Percentiles rank a stretch among this genome's conserved stretches.
These are phyloP conservation scores for Beroe forskalii DNA, from an alignment of 37 sponge, comb jelly and placozoan genomes.

Conservation along the genomic window DNA sequence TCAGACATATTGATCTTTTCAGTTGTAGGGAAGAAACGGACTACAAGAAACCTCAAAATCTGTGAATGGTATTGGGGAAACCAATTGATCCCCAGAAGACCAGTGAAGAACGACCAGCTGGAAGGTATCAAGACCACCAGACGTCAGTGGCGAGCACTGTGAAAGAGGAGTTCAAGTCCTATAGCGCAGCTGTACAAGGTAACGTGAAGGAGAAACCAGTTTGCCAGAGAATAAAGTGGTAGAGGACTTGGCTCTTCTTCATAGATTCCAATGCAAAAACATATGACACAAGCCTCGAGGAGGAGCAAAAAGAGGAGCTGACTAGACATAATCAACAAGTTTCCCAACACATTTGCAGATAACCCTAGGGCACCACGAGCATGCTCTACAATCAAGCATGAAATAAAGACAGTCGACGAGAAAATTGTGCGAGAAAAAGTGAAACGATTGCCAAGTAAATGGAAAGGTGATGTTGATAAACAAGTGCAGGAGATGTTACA, in stretches of 20 bases:
- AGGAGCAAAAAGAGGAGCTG: background rate
- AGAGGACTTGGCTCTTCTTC: background rate
- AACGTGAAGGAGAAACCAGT: too few relatives aligned
- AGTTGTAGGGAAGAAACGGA: background rate
- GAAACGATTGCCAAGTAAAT: background rate
- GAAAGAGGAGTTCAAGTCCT: too few relatives aligned
- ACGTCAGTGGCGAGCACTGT: too few relatives aligned
- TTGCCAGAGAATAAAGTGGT: background rate
- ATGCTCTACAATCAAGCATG: background rate
- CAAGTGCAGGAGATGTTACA: background rate
- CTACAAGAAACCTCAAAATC: too few relatives aligned
- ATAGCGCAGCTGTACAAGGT: too few relatives aligned
- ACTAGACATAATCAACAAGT: background rate
- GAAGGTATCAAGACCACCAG: too few relatives aligned
- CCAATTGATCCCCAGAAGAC: too few relatives aligned
- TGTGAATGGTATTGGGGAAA: too few relatives aligned
- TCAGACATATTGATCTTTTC: too few relatives aligned
- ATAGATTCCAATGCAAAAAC: background rate
- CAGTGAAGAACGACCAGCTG: too few relatives aligned
- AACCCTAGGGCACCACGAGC: background rate
- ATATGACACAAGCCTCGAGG: background rate
- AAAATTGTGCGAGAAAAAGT: too few relatives aligned
- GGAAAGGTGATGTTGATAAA: background rate
- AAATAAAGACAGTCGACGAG: background rate
- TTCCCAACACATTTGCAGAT: background rate